Conservation (phyloP, 1,140 invertebrate species). For the Paraescarpia echinospica region DNA sequence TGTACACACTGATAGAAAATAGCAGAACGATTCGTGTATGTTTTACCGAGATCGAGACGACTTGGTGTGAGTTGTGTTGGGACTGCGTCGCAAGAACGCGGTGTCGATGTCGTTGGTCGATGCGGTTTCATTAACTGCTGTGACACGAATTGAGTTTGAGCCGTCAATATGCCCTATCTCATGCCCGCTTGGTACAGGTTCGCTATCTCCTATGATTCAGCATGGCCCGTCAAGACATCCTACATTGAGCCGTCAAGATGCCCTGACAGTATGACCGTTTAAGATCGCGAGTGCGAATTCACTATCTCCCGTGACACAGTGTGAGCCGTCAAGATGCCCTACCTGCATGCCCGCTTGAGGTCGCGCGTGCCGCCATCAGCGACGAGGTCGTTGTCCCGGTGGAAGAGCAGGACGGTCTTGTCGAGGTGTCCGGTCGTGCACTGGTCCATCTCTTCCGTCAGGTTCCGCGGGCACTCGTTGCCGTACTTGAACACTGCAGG, state of each 20-base stretch:
- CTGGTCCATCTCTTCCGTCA: slow-evolving; percentile 7
- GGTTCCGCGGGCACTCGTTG: background rate
- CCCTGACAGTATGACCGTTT: too few relatives aligned
- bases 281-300: background rate
- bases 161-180: background rate
- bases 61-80: too few relatives aligned
- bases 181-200: background rate
- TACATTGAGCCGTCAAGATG: too few relatives aligned
- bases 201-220: background rate
- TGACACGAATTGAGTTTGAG: background rate
- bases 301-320: background rate
- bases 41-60: too few relatives aligned
- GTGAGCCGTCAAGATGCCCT: background rate
- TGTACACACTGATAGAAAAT: too few relatives aligned
- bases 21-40: too few relatives aligned
- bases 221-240: too few relatives aligned
- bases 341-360: slow-evolving; percentile 15
- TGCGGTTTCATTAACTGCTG: background rate
- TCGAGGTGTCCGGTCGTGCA: background rate
- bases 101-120: too few relatives aligned
- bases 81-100: too few relatives aligned
- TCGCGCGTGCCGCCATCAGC: background rate
- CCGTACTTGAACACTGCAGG: background rate
- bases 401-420: background rate
- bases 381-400: slow-evolving; percentile 12